A percentile compares a stretch with the other conserved stretches of the same genome.
phyloP scores from a whole-genome alignment of 2,888 invertebrate genomes.

The Apodemia zela region DNA sequence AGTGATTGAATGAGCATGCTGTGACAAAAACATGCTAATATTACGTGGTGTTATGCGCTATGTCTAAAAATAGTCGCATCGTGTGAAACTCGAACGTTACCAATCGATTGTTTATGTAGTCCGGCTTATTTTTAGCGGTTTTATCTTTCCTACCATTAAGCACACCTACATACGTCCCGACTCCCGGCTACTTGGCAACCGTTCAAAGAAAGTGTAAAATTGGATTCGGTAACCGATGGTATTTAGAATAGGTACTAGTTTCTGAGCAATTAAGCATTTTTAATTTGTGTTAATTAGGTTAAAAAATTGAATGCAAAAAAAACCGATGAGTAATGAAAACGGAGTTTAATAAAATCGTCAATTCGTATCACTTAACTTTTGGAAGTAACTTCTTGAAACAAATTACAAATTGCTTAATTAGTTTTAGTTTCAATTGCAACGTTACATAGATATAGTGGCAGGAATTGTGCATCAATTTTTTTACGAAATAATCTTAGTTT shows the following conservation, averaged over 20 bases:
- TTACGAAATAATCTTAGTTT: not conserved
- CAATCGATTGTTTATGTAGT: conserved; percentile 68
- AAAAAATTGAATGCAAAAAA: not conserved
- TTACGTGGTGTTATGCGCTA: conserved; percentile 11
- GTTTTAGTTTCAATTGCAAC: not conserved
- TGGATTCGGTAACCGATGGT: conserved; percentile 43
- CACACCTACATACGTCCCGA: conserved; percentile 56
- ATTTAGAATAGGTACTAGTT: conserved; percentile 22
- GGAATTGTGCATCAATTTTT: no score
- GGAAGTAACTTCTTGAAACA: not conserved
- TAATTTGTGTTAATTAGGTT: not conserved
- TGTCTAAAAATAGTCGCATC: conserved; percentile 11
- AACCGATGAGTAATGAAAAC: not conserved
- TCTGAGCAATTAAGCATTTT: conserved; percentile 5
- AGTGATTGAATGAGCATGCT: not conserved
- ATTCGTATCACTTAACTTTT: not conserved
- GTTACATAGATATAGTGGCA: not conserved
- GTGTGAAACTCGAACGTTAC: conserved; percentile 24
- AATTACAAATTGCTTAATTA: not conserved
- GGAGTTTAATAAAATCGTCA: not conserved
- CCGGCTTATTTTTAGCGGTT: conserved; percentile 67
- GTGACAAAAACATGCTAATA: conserved; percentile 5
- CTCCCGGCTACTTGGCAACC: conserved; percentile 54
- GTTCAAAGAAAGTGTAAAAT: conserved; percentile 74
- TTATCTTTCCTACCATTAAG: conserved; percentile 72